phyloP scores from a whole-genome alignment of 2,888 invertebrate species.

The Brachyopa scutellaris region DNA sequence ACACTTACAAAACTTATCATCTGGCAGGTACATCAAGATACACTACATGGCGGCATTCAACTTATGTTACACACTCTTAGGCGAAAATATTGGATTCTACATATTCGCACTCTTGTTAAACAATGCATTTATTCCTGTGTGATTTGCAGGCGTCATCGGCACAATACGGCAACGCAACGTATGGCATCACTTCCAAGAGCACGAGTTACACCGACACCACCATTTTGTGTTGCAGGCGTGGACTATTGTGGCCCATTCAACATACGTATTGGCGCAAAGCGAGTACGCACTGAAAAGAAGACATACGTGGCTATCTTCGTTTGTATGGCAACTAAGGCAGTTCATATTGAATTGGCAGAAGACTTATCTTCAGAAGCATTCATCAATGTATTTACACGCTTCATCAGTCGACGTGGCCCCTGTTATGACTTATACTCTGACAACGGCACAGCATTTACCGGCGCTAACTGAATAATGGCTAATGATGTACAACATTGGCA shows the following conservation, averaged over 20 bases:
- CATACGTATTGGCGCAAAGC: conserved; percentile 10
- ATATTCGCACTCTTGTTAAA: conserved; percentile 31
- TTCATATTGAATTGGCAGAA: too few relatives aligned
- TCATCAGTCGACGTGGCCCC: conserved; percentile 29
- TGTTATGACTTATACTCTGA: conserved; percentile 20
- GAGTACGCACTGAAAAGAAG: conserved; percentile 11
- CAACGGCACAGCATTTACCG: conserved; percentile 26
- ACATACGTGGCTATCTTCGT: too few relatives aligned
- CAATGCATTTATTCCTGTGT: conserved; percentile 11
- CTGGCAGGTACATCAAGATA: background rate
- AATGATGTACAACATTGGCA: conserved; percentile 20
- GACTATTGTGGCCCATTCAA: conserved; percentile 23
- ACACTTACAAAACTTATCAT: conserved; percentile 6
- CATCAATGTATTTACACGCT: background rate
- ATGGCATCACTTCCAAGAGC: conserved; percentile 27
- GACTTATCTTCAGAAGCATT: conserved; percentile 13
- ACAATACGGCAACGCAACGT: conserved; percentile 34
- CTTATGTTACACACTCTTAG: conserved; percentile 35
- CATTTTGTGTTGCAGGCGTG: conserved; percentile 21
- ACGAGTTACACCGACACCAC: conserved; percentile 23
- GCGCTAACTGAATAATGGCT: conserved; percentile 28
- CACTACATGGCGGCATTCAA: conserved; percentile 24
- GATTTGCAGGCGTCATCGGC: conserved; percentile 34
- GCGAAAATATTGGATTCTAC: conserved; percentile 35
- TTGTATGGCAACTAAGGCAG: too few relatives aligned